A percentile compares a stretch with the other conserved stretches of the same genome.
Evolutionary conservation across 2,113 vertebrate genomes (phyloP).

Genomic region (Galeopterus variegatus): DNA sequence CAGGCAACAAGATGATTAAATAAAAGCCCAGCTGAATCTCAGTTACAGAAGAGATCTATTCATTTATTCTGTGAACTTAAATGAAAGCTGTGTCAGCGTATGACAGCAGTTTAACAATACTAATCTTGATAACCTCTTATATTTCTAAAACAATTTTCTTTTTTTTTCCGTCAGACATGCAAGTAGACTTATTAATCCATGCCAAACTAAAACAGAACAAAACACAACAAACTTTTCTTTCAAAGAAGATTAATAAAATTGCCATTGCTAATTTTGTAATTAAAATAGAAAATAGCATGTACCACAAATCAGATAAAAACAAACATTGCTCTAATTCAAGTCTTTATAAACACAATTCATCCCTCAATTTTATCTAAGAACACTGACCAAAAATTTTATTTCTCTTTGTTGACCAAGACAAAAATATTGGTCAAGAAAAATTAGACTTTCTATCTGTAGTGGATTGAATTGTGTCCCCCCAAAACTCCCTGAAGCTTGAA

Average conservation of each 20-base stretch:
- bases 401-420: constrained; percentile 16
- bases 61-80: constrained; percentile 69
- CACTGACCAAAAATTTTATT: neutral
- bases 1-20: constrained; percentile 77
- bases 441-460: neutral
- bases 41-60: constrained; percentile 68
- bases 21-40: constrained; percentile 78
- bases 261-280: constrained; percentile 53
- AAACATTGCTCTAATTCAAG: neutral
- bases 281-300: constrained; percentile 57
- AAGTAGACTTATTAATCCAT: constrained; percentile 23
- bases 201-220: neutral
- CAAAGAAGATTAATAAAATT: constrained; percentile 61
- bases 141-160: constrained; percentile 51
- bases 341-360: neutral
- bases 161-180: constrained; percentile 30
- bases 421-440: neutral
- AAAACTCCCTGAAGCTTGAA: too few species aligned
- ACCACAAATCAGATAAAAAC: constrained; percentile 37
- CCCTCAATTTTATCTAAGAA: constrained; percentile 10
- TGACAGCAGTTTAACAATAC: constrained; percentile 62
- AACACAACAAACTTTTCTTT: constrained; percentile 25
- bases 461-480: too few species aligned
- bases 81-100: constrained; percentile 72
- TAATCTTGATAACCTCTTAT: constrained; percentile 59